Evolutionary conservation across 1,140 invertebrate species (phyloP).

Genomic region (Drosophila setifemur): DNA sequence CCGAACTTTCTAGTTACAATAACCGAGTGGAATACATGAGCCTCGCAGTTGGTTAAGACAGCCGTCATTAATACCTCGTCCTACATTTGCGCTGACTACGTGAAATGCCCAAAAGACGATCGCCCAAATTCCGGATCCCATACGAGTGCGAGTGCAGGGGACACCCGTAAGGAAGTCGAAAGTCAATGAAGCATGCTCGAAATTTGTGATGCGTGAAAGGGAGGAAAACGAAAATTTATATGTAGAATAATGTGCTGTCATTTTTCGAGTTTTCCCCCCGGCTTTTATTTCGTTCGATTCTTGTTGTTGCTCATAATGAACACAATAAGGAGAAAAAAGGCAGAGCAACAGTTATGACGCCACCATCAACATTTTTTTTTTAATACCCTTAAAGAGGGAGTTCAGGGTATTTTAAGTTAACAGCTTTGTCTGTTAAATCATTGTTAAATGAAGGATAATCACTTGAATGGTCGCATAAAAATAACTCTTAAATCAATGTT

Average conservation of each 20-base stretch:
- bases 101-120: constrained; percentile 52
- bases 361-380: not conserved
- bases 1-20: too few species aligned
- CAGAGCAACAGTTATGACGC: constrained; percentile 54
- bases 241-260: constrained; percentile 53
- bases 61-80: constrained; percentile 69
- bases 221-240: constrained; percentile 47
- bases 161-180: constrained; percentile 50
- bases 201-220: constrained; percentile 66
- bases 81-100: constrained; percentile 59
- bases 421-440: too few species aligned
- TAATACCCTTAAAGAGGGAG: not conserved
- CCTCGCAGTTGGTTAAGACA: constrained; percentile 27
- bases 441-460: too few species aligned
- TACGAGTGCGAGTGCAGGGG: constrained; percentile 3
- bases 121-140: constrained; percentile 10
- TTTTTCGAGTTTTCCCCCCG: constrained; percentile 32
- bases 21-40: not conserved
- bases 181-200: constrained; percentile 72
- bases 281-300: not conserved
- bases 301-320: constrained; percentile 45
- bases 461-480: too few species aligned
- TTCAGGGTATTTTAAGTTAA: too few species aligned
- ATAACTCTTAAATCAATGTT: too few species aligned
- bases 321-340: constrained; percentile 15